phyloP scores from a whole-genome alignment of 2,888 invertebrate species.

The Lasioglossum marginatum region DNA sequence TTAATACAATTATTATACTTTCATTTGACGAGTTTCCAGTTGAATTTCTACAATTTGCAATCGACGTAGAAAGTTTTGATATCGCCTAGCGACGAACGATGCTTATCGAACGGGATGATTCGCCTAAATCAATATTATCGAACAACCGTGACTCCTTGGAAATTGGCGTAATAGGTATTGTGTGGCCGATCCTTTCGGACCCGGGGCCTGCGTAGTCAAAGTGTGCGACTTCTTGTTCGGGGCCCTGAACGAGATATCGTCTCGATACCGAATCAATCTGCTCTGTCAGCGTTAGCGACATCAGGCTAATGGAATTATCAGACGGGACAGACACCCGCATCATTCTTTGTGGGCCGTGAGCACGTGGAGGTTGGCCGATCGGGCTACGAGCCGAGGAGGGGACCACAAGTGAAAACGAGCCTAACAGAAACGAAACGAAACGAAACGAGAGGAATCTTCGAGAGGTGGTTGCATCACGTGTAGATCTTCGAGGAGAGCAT shows the following conservation, averaged over 20 bases:
- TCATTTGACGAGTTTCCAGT: no score
- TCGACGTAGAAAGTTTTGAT: neutral
- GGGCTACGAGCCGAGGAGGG: conserved; percentile 16
- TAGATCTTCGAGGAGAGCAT: conserved; percentile 64
- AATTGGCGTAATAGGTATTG: conserved; percentile 15
- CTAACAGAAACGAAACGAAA: conserved; percentile 56
- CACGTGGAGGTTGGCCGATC: conserved; percentile 56
- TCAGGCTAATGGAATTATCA: conserved; percentile 78
- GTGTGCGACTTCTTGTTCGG: conserved; percentile 43
- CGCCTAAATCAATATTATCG: neutral
- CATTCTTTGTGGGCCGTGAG: conserved; percentile 55
- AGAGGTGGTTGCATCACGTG: conserved; percentile 68
- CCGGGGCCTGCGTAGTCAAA: neutral
- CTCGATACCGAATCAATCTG: conserved; percentile 64
- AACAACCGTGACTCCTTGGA: neutral
- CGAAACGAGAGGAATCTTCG: conserved; percentile 56
- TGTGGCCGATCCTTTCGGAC: neutral
- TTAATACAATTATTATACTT: no score
- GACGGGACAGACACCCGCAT: conserved; percentile 65
- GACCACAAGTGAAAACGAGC: conserved; percentile 58
- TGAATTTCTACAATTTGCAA: neutral
- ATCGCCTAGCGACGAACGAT: neutral
- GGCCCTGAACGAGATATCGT: conserved; percentile 43
- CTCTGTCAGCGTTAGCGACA: conserved; percentile 59
- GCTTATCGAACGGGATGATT: neutral